Percentiles rank a stretch among this genome's conserved stretches.
These are phyloP conservation scores for Tachina lurida DNA, from an alignment of 2,888 invertebrate species.

Conservation along the genomic window DNA sequence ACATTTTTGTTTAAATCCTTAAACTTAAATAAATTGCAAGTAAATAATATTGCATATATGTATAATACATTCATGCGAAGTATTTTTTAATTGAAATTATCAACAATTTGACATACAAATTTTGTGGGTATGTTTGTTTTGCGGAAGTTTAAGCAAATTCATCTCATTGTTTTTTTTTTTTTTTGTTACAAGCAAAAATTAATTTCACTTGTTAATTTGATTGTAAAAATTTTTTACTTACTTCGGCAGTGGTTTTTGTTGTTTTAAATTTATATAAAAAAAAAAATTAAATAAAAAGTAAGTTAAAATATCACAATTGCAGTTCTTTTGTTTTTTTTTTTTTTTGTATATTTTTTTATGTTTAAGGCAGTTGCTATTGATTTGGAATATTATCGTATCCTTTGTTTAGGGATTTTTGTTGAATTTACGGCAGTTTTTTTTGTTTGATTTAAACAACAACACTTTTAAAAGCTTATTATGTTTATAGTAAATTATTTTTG, in stretches of 20 bases:
- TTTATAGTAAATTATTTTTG: neutral
- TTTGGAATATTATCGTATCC: slow-evolving; percentile 60
- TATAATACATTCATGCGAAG: neutral
- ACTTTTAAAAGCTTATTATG: slow-evolving; percentile 42
- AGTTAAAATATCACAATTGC: slow-evolving; percentile 72
- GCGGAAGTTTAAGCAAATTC: slow-evolving; percentile 40
- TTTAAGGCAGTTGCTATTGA: slow-evolving; percentile 58
- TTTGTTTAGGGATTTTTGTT: slow-evolving; percentile 52
- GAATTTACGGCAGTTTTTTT: slow-evolving; percentile 56
- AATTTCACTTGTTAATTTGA: slow-evolving; percentile 36
- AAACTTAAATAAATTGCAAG: neutral
- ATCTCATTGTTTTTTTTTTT: slow-evolving; percentile 14
- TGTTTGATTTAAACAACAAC: slow-evolving; percentile 59
- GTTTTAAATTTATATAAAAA: slow-evolving; percentile 64
- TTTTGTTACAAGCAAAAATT: neutral
- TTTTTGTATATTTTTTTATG: slow-evolving; percentile 52
- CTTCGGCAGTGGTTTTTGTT: slow-evolving; percentile 57
- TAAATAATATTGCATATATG: neutral
- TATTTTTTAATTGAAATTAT: neutral
- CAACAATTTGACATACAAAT: neutral
- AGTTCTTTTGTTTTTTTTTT: slow-evolving; percentile 69
- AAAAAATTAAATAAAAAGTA: slow-evolving; percentile 16
- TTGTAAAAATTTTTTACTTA: slow-evolving; percentile 48
- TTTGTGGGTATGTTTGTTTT: slow-evolving; percentile 8
- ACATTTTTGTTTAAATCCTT: neutral